Conservation (phyloP, 2,797 vertebrate genomes). For the Halcyon leucocephala region DNA sequence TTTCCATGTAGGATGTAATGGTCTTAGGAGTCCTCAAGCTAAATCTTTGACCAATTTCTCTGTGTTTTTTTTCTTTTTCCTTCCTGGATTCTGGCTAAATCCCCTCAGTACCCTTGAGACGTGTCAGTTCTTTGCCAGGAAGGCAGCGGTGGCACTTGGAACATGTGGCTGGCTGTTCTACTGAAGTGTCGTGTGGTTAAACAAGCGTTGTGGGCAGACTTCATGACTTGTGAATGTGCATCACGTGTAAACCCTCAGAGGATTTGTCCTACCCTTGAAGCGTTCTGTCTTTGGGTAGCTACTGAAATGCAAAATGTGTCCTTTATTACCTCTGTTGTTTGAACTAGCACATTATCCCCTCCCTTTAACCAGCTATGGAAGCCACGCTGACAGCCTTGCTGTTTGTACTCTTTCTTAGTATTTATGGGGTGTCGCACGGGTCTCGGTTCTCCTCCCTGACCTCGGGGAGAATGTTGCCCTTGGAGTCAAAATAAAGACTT, state of each 20-base stretch:
- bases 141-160: slow-evolving; percentile 16
- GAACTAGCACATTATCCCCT: slow-evolving; percentile 58
- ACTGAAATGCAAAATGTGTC: slow-evolving; percentile 69
- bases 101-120: neutral
- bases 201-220: slow-evolving; percentile 9
- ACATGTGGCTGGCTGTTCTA: neutral
- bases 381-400: neutral
- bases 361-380: slow-evolving; percentile 53
- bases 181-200: slow-evolving; percentile 11
- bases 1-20: slow-evolving; percentile 60
- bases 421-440: neutral
- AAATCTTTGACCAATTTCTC: slow-evolving; percentile 1
- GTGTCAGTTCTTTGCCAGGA: neutral
- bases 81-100: neutral
- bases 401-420: neutral
- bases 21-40: slow-evolving; percentile 54
- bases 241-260: neutral
- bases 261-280: neutral
- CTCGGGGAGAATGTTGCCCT: neutral
- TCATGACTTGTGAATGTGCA: slow-evolving; percentile 23
- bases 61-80: neutral
- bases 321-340: slow-evolving; percentile 72
- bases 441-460: neutral
- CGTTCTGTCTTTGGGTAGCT: slow-evolving; percentile 47
- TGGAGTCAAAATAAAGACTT: neutral